Evolutionary conservation across 2,797 vertebrate species (phyloP), one percentile per base, ranked within the genome.

Genomic region (Melanotaenia pygmaea): DNA sequence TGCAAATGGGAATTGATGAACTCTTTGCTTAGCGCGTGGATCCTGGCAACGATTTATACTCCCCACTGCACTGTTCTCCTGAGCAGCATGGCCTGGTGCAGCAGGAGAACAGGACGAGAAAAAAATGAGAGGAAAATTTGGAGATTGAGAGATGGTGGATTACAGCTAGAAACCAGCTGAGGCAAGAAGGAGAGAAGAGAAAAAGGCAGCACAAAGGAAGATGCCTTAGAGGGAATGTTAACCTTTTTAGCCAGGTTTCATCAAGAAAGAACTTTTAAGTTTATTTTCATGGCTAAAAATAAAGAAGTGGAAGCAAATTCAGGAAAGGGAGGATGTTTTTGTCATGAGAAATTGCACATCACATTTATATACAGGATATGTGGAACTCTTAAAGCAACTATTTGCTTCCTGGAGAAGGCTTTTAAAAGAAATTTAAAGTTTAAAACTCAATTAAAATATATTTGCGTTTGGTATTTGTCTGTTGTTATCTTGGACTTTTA

Each of bases 1-100:
- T 90, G 76, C 90, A 92, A 92, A 94, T 93, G 91, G 90, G 93
- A 94, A 94, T 94, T 93, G 92, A 93, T 93, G 90, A 92, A 94
- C 74, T 94, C 88, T 74, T 92, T 93, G 92, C 84, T 90, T 83
- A 77, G 89, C 58, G 69, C 43, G 69, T 91, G 83, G 88, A 89
- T 89, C 82, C 65, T 83, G 82, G 79, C 26, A 70, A 73, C 76
- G 74, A 88, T 90, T 88, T 89, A 86, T 22, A 60, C 77, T 54
- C 57, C 59, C 59, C 64, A 13, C 54, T 45, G 5, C 67, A 86
- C 84, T 86, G 69, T 84, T 93, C 89, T 92, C 74, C 89, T 85
- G 77, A 84, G 86, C 83, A 91, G 77, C 84, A 89, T 59, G 51
- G 69, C 75, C 63, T 78, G 78, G 89, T 87, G 90, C 80, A n/a